These are phyloP conservation scores for Nycteola revayana DNA, from an alignment of 2,888 invertebrate genomes.

Conservation along the genomic window DNA sequence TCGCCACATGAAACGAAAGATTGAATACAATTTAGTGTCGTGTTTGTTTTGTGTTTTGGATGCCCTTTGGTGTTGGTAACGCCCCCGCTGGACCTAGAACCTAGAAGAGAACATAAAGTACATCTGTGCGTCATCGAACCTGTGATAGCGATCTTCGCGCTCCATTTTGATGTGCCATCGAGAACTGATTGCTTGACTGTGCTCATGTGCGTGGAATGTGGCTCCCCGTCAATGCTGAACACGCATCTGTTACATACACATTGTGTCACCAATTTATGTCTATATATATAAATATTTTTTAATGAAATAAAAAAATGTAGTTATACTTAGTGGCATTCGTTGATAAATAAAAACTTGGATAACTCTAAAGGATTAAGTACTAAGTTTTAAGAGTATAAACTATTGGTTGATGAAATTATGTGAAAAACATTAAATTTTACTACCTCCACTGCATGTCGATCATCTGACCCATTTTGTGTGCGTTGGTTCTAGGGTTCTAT, in stretches of 20 bases:
- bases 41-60: conserved; percentile 52
- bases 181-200: conserved; percentile 99
- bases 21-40: conserved; percentile 66
- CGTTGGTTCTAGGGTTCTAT: no score
- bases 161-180: conserved; percentile 99
- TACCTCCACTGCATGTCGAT: no score
- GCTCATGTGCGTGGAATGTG: conserved; percentile 97
- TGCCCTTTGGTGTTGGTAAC: conserved; percentile 29
- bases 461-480: no score
- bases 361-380: no score
- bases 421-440: no score
- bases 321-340: no score
- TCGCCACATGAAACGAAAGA: conserved; percentile 81
- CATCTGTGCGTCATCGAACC: conserved; percentile 88
- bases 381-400: no score
- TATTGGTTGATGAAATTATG: no score
- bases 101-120: conserved; percentile 31
- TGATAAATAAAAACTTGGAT: no score
- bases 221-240: conserved; percentile 97
- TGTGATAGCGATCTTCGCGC: conserved; percentile 99
- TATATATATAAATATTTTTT: neutral
- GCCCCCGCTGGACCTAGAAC: conserved; percentile 31
- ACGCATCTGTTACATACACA: conserved; percentile 90
- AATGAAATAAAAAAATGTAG: no score
- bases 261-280: conserved; percentile 47